Evolutionary conservation across 2,888 invertebrate species (phyloP), one percentile per base, ranked within the genome.

Genomic region (Athalia rosae): DNA sequence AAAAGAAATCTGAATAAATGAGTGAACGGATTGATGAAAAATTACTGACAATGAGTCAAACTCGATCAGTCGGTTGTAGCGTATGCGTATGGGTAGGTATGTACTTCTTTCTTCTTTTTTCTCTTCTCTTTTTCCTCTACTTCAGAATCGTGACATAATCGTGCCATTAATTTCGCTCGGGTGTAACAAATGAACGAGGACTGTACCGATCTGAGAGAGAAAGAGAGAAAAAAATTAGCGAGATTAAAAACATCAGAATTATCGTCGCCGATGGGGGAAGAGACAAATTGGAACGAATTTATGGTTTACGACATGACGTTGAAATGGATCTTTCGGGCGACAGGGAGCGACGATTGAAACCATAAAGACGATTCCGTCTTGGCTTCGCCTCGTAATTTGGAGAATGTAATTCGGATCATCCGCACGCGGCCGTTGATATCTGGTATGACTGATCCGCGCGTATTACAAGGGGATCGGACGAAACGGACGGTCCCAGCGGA

Each of bases 311-410:
- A 62, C n/a, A 41, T 9, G 62, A 4, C 6, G 43, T 43, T 11
- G 43, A 62, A 62, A 43, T 62, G 5, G 43, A 43, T 62, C 43
- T 41, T 3, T 9, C 62, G 43, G 43, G 8, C 4, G 43, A 41
- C 41, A 43, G 43, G 43, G 62, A 62, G 62, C 64, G 45, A 64
- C 45, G 64, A n/a, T 45, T n/a, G 43, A 64, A 64, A 64, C 28
- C 64, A 28, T 28, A 28, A 47, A 64, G 13, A 13, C 45, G 63
- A 63, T 45, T 63, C 47, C 13, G 13, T 63, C n/a, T 45, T n/a
- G 28, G 28, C 28, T 28, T 2, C 28, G 28, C 28, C 28, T 28
- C 28, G 28, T 28, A 28, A 28, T 28, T 28, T 28, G 28, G 28
- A 28, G 28, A 28, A 0, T 28, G 2, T 28, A 28, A 28, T 28